Evolutionary conservation across 2,113 vertebrate species (phyloP), one percentile per base, ranked within the genome.

Genomic region (Myrmophylax atrothorax): DNA sequence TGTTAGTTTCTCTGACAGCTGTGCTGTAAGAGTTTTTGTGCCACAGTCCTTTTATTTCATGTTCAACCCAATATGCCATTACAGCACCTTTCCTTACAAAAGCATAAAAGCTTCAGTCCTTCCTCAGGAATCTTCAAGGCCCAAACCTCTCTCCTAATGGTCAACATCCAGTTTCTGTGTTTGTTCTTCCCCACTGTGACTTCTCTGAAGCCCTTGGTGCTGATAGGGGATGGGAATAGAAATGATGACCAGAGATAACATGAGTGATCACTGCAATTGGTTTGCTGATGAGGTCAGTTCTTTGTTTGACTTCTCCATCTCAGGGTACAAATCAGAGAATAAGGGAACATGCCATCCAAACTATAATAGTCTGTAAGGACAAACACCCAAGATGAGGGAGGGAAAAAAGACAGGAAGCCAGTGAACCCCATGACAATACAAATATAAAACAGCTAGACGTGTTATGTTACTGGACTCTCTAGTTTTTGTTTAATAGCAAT

Each of bases 261-360:
- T 40, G 2, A 44, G 17, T 55, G 9, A 9, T 90, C 35, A 53
- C 46, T 56, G 15, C 31, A 94, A 73, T 70, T 87, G 29, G 3
- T 95, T 87, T 90, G 33, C 53, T 85, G 81, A 84, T 84, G 35
- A 76, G 42, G 28, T 37, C 1, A 93, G 53, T 69, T 87, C 35
- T 87, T 84, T 78, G 42, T 93, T 96, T 96, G 74, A 89, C 56
- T 94, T 95, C 47, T 42, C 18, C 22, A 24, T 58, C 15, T 85
- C 52, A 87, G 64, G 25, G 26, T 78, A 29, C 47, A 81, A 93
- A 93, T 69, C 87, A 67, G 66, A 94, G 72, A 92, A 90, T 42
- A 82, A 72, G 53, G 55, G 53, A 90, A 89, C 53, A 90, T 86
- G 53, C 42, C 52, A 93, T 72, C 28, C 35, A 46, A 68, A 12